Percentiles rank a stretch among this genome's conserved stretches.
Evolutionary conservation across 2,888 invertebrate species (phyloP).

Genomic region (Drosophila stalkeri): DNA sequence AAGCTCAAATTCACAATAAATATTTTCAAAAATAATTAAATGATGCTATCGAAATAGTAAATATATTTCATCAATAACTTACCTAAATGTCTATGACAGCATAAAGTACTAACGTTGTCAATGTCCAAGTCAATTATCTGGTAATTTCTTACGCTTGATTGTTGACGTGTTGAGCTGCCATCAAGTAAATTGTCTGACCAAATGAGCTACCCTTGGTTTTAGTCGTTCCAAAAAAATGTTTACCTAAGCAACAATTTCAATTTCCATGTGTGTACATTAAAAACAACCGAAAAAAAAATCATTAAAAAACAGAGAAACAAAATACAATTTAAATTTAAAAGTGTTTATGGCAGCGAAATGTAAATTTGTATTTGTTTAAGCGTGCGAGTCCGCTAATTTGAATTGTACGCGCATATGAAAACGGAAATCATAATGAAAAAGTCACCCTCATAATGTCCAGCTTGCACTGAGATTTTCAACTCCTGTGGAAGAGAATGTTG

Average conservation of each 20-base stretch:
- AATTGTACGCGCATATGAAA: slow-evolving; percentile 38
- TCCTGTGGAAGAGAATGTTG: slow-evolving; percentile 12
- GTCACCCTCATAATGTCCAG: slow-evolving; percentile 36
- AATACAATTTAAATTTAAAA: slow-evolving; percentile 81
- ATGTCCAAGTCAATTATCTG: slow-evolving; percentile 35
- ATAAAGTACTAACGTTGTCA: not conserved
- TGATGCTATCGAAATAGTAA: not conserved
- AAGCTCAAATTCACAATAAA: no score
- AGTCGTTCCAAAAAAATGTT: slow-evolving; percentile 58
- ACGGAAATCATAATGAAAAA: slow-evolving; percentile 33
- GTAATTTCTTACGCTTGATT: slow-evolving; percentile 27
- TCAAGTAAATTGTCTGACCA: slow-evolving; percentile 39
- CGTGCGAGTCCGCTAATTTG: slow-evolving; percentile 59
- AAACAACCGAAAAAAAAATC: slow-evolving; percentile 27
- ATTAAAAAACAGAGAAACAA: slow-evolving; percentile 14
- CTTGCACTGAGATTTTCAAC: slow-evolving; percentile 24
- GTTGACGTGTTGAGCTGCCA: not conserved
- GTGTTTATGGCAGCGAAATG: slow-evolving; percentile 83
- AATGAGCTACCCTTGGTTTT: slow-evolving; percentile 41
- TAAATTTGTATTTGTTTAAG: slow-evolving; percentile 82
- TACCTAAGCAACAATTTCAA: slow-evolving; percentile 82
- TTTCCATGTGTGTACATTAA: slow-evolving; percentile 74
- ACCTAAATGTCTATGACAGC: not conserved
- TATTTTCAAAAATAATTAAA: not conserved
- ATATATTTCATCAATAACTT: not conserved